Percentiles rank a stretch among this genome's conserved stretches.
These are phyloP conservation scores for Himalopsyche tibetana DNA, from an alignment of 2,888 invertebrate species.

Conservation along the genomic window DNA sequence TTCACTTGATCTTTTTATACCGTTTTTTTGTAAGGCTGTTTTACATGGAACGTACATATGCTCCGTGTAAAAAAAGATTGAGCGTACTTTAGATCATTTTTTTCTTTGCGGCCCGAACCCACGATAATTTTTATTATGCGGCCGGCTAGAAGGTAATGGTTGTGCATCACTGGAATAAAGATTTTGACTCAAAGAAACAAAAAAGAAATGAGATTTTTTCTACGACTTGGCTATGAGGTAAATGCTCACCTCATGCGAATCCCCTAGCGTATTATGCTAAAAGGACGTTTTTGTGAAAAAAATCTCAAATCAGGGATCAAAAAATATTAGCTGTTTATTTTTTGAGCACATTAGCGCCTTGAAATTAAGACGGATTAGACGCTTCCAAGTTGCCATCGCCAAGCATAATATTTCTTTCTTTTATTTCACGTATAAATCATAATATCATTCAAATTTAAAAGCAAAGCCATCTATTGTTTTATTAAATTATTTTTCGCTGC, in stretches of 20 bases:
- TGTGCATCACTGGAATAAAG: no score
- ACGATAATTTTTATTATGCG: no score
- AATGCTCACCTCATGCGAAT: neutral
- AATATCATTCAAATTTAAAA: slow-evolving; percentile 13
- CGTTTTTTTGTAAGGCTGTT: no score
- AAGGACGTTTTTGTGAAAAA: neutral
- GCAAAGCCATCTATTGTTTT: neutral
- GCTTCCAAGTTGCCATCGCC: slow-evolving; percentile 8
- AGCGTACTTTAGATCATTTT: no score
- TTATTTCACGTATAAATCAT: slow-evolving; percentile 6
- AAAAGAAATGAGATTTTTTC: no score
- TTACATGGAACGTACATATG: no score
- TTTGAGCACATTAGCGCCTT: slow-evolving; percentile 23
- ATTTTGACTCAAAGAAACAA: no score
- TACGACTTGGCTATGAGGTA: no score
- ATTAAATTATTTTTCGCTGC: neutral
- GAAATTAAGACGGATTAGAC: slow-evolving; percentile 13
- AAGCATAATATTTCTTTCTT: slow-evolving; percentile 1
- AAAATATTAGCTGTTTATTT: slow-evolving; percentile 30
- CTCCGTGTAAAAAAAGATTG: no score
- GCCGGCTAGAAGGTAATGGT: no score
- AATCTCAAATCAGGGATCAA: neutral
- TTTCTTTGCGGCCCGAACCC: no score
- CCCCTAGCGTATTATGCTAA: neutral
- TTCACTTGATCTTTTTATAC: no score